These are phyloP conservation scores for Corapipo altera DNA, from an alignment of 2,113 vertebrate genomes.

Conservation along the genomic window DNA sequence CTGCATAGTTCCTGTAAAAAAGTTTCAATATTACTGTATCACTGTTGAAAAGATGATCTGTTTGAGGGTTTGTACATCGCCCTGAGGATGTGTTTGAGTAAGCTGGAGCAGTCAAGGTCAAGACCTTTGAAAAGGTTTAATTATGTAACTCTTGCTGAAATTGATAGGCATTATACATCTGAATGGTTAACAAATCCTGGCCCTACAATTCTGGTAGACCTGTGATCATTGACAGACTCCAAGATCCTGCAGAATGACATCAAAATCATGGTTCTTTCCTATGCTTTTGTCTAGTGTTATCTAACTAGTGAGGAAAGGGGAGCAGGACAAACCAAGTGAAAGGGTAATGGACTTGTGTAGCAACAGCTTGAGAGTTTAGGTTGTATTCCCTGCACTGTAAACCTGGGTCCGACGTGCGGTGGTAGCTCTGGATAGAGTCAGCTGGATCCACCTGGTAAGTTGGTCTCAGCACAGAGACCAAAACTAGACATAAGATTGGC, in stretches of 20 bases:
- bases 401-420: neutral
- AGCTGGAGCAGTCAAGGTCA: neutral
- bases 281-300: neutral
- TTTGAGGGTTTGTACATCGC: neutral
- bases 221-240: neutral
- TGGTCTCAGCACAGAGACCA: neutral
- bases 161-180: neutral
- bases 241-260: neutral
- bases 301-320: neutral
- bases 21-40: neutral
- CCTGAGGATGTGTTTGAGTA: neutral
- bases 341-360: neutral
- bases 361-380: accelerated
- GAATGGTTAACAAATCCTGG: neutral
- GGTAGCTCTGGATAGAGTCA: neutral
- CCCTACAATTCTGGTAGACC: neutral
- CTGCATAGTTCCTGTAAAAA: neutral
- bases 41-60: neutral
- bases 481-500: neutral
- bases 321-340: neutral
- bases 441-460: neutral
- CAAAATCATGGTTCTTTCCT: neutral
- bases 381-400: neutral
- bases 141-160: neutral
- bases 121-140: neutral